Evolutionary conservation across 2,113 vertebrate genomes (phyloP).

Genomic region (Cephalopterus ornatus): DNA sequence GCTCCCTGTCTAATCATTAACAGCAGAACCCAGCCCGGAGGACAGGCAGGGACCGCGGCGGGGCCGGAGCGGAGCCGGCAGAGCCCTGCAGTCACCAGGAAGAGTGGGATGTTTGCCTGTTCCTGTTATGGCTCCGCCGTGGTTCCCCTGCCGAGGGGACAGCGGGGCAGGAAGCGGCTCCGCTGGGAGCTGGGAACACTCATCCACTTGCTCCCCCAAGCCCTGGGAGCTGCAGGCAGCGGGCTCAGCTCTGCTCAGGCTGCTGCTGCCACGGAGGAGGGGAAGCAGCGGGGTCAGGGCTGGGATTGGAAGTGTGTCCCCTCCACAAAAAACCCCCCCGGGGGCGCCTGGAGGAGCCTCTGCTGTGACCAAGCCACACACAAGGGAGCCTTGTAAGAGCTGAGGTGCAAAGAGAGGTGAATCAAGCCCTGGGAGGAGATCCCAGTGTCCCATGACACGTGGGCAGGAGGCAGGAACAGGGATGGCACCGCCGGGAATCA

Average conservation of each 20-base stretch:
- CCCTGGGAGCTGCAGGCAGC: neutral
- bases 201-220: neutral
- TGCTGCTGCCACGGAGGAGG: neutral
- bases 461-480: fast-evolving
- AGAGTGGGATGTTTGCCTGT: neutral
- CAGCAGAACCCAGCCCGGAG: neutral
- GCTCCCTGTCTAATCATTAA: neutral
- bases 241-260: neutral
- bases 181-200: neutral
- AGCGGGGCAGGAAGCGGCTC: neutral
- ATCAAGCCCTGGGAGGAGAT: neutral
- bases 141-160: neutral
- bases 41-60: neutral
- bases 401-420: fast-evolving
- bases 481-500: neutral
- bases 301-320: neutral
- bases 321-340: neutral
- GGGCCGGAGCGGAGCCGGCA: neutral
- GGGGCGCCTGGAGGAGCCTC: neutral
- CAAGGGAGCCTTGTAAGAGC: fast-evolving
- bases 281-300: neutral
- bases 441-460: no score
- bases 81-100: neutral
- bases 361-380: fast-evolving
- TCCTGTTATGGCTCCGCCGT: neutral